phyloP scores from a whole-genome alignment of 2,797 vertebrate species.

The Gastrophryne carolinensis region DNA sequence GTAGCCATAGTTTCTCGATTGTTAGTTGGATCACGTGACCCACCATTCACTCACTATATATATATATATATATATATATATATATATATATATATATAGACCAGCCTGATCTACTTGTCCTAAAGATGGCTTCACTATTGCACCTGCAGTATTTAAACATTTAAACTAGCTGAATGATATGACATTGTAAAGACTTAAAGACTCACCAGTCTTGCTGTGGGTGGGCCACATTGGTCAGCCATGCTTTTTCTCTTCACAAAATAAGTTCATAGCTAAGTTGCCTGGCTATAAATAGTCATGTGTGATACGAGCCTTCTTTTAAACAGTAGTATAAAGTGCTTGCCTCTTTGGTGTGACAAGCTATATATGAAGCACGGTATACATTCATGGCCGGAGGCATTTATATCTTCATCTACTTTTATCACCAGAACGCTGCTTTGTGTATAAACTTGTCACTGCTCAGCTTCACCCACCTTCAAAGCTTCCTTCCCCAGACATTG shows the following conservation, averaged over 20 bases:
- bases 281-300: background rate
- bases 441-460: slow-evolving; percentile 39
- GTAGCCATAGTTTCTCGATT: too few species aligned
- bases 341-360: background rate
- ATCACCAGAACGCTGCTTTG: background rate
- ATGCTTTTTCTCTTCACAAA: background rate
- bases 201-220: background rate
- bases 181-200: too few species aligned
- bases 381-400: slow-evolving; percentile 12
- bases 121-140: background rate
- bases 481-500: slow-evolving; percentile 63
- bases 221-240: background rate
- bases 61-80: too few species aligned
- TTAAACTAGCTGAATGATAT: too few species aligned
- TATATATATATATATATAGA: too few species aligned
- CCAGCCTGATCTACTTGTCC: background rate
- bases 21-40: too few species aligned
- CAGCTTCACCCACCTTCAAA: background rate
- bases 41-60: too few species aligned
- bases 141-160: background rate
- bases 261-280: background rate
- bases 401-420: slow-evolving; percentile 3
- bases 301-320: background rate
- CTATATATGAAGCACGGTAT: background rate
- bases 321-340: background rate